Evolutionary conservation across 2,113 vertebrate genomes (phyloP).

Genomic region (Megatriorchis doriae): DNA sequence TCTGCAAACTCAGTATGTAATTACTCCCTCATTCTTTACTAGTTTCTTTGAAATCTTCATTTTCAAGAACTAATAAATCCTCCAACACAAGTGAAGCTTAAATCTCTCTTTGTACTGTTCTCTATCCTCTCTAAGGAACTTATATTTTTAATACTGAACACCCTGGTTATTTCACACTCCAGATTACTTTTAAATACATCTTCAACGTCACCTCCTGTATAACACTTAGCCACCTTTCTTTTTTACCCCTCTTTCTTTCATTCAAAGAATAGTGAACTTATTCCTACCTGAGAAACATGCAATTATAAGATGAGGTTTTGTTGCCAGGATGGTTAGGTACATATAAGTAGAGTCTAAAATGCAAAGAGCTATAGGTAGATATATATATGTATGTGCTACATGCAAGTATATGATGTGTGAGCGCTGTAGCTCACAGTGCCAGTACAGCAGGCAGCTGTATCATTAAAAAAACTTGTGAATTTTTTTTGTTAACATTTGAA

Average conservation of each 20-base stretch:
- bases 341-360: not conserved
- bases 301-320: not conserved
- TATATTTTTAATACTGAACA: not conserved
- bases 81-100: constrained; percentile 36
- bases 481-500: not conserved
- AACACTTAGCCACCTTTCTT: not conserved
- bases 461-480: not conserved
- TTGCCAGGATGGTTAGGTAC: not conserved
- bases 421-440: not conserved
- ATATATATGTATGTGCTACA: not conserved
- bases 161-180: not conserved
- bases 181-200: not conserved
- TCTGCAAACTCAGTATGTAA: constrained; percentile 52
- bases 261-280: not conserved
- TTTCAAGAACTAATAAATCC: constrained; percentile 52
- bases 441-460: not conserved
- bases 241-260: not conserved
- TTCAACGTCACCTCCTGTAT: not conserved
- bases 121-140: not conserved
- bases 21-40: constrained; percentile 52
- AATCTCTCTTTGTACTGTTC: constrained; percentile 1
- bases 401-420: not conserved
- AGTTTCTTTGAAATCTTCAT: constrained; percentile 58
- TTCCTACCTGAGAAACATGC: not conserved
- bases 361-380: not conserved